These are phyloP conservation scores for Champsocephalus gunnari DNA, from an alignment of 2,797 vertebrate genomes.

Conservation along the genomic window DNA sequence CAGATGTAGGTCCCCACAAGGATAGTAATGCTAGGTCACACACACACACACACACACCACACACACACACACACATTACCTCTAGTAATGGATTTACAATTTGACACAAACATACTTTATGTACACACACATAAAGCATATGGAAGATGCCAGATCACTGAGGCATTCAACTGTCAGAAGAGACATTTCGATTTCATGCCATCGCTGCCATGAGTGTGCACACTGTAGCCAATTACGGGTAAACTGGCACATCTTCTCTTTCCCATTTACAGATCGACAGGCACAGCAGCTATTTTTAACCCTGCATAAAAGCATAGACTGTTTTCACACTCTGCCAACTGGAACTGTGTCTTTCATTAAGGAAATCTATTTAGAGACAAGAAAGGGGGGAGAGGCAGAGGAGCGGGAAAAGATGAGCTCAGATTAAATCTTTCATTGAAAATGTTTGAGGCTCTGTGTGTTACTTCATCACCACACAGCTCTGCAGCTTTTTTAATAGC, in stretches of 20 bases:
- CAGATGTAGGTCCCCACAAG: too few species aligned
- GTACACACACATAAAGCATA: constrained; percentile 25
- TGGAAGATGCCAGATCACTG: constrained; percentile 18
- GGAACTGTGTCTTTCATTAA: constrained; percentile 80
- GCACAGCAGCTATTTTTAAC: constrained; percentile 78
- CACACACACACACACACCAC: too few species aligned
- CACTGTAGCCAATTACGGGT: constrained; percentile 60
- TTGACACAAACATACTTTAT: constrained; percentile 34
- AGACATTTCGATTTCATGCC: constrained; percentile 52
- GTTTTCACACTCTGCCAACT: constrained; percentile 80
- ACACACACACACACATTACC: constrained; percentile 16
- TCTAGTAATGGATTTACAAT: constrained; percentile 43
- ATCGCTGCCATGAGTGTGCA: constrained; percentile 38
- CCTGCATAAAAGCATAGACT: constrained; percentile 64
- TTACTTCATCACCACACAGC: constrained; percentile 41
- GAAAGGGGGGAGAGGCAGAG: constrained; percentile 32
- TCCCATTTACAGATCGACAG: constrained; percentile 68
- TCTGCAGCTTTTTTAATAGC: constrained; percentile 12
- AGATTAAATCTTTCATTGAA: constrained; percentile 70
- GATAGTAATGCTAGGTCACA: too few species aligned
- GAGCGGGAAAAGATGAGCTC: constrained; percentile 60
- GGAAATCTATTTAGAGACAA: constrained; percentile 78
- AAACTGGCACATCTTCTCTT: constrained; percentile 57
- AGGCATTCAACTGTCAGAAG: constrained; percentile 27
- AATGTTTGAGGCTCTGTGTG: constrained; percentile 54